Percentiles rank a stretch among this genome's conserved stretches.
phyloP scores from a whole-genome alignment of 2,888 invertebrate genomes.

The Trimorus sp. region DNA sequence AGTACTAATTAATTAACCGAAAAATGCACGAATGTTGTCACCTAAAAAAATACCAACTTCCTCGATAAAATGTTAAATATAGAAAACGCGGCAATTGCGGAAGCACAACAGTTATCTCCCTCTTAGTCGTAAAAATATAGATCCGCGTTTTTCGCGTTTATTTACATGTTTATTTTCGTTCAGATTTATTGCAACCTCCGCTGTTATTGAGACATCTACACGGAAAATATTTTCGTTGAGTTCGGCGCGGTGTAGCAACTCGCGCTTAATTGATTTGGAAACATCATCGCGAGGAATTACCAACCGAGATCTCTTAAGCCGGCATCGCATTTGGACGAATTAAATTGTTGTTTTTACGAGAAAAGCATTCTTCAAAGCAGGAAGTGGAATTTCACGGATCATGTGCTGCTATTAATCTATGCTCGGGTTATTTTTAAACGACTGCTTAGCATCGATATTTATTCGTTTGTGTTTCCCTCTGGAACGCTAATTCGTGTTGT shows the following conservation, averaged over 20 bases:
- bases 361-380: slow-evolving; percentile 42
- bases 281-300: slow-evolving; percentile 38
- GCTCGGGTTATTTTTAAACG: slow-evolving; percentile 33
- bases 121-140: too few relatives aligned
- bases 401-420: slow-evolving; percentile 31
- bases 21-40: too few relatives aligned
- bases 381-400: slow-evolving; percentile 43
- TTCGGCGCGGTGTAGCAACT: slow-evolving; percentile 50
- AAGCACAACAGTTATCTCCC: too few relatives aligned
- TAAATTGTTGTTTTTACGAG: slow-evolving; percentile 44
- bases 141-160: not conserved
- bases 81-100: too few relatives aligned
- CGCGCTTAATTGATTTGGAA: slow-evolving; percentile 53
- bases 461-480: slow-evolving; percentile 11
- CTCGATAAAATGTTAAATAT: too few relatives aligned
- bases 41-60: too few relatives aligned
- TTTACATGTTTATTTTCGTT: slow-evolving; percentile 54
- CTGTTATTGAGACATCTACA: slow-evolving; percentile 46
- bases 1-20: too few relatives aligned
- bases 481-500: slow-evolving; percentile 27
- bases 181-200: slow-evolving; percentile 44
- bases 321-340: slow-evolving; percentile 9
- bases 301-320: slow-evolving; percentile 31
- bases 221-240: slow-evolving; percentile 57
- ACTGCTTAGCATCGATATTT: slow-evolving; percentile 9